These are phyloP conservation scores for Meriones psammophilus DNA, from an alignment of 2,797 vertebrate species.

Conservation along the genomic window DNA sequence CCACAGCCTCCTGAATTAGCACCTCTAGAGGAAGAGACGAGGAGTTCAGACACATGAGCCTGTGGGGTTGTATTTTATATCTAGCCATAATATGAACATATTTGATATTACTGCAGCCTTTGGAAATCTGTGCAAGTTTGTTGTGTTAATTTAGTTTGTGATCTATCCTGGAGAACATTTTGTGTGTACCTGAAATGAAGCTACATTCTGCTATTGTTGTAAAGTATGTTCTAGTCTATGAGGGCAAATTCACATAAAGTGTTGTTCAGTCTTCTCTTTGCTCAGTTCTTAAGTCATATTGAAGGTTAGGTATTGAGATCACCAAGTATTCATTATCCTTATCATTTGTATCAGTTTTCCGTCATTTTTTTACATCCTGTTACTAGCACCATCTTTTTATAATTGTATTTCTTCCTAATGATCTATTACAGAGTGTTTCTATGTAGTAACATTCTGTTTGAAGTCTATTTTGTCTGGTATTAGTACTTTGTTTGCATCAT, in stretches of 20 bases:
- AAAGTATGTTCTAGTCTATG: background rate
- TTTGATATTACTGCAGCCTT: slow-evolving; percentile 25
- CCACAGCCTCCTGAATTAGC: background rate
- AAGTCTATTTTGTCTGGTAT: background rate
- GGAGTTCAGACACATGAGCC: background rate
- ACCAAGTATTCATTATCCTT: background rate
- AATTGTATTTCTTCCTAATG: background rate
- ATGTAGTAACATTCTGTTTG: background rate
- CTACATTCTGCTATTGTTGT: background rate
- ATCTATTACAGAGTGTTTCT: background rate
- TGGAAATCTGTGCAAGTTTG: background rate
- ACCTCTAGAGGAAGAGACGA: background rate
- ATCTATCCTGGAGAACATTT: background rate
- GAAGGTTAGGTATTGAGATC: background rate
- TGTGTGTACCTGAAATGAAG: slow-evolving; percentile 4
- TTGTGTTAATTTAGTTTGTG: background rate
- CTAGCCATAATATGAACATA: background rate
- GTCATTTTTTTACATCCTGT: background rate
- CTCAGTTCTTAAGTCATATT: background rate
- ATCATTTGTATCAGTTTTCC: background rate
- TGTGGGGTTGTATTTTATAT: background rate
- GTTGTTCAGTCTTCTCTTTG: background rate
- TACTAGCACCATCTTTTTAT: background rate
- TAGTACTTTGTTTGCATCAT: background rate
- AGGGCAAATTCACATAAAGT: background rate